Conservation (phyloP, 1,140 invertebrate genomes). For the Tenebrio molitor region DNA sequence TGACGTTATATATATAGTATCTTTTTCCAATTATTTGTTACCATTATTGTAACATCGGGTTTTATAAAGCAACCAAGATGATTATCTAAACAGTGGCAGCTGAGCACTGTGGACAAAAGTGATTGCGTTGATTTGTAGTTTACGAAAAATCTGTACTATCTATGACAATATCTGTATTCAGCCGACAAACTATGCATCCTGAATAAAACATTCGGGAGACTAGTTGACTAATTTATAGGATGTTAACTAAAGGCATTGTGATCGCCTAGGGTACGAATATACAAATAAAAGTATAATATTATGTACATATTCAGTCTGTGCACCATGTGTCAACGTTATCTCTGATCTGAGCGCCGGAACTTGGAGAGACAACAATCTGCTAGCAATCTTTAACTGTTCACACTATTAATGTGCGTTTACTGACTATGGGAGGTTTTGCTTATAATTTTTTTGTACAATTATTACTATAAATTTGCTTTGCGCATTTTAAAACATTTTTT, state of each 20-base stretch:
- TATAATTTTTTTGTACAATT: too few relatives aligned
- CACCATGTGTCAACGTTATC: slow-evolving; percentile 55
- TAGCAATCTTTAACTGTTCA: slow-evolving; percentile 38
- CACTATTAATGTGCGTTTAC: slow-evolving; percentile 15
- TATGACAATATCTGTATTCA: slow-evolving; percentile 50
- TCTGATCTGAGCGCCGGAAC: slow-evolving; percentile 52
- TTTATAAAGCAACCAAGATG: slow-evolving; percentile 15
- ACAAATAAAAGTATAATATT: slow-evolving; percentile 57
- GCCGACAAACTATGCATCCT: slow-evolving; percentile 39
- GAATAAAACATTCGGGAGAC: slow-evolving; percentile 54
- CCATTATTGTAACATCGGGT: too few relatives aligned
- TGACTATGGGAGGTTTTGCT: too few relatives aligned
- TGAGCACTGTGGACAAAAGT: slow-evolving; percentile 23
- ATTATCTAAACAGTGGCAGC: slow-evolving; percentile 30
- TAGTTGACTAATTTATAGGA: slow-evolving; percentile 55
- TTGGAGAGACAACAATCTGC: slow-evolving; percentile 49
- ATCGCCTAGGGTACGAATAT: slow-evolving; percentile 53
- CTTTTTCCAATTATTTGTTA: too few relatives aligned
- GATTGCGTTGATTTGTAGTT: slow-evolving; percentile 45
- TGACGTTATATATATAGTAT: too few relatives aligned
- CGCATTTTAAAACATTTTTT: too few relatives aligned
- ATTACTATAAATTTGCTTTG: too few relatives aligned
- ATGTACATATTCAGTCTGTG: slow-evolving; percentile 55
- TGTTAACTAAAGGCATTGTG: slow-evolving; percentile 55
- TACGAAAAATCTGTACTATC: slow-evolving; percentile 44